A percentile compares a stretch with the other conserved stretches of the same genome.
These are phyloP conservation scores for Drosophila buzzatii DNA, from an alignment of 2,888 invertebrate species.

Conservation along the genomic window DNA sequence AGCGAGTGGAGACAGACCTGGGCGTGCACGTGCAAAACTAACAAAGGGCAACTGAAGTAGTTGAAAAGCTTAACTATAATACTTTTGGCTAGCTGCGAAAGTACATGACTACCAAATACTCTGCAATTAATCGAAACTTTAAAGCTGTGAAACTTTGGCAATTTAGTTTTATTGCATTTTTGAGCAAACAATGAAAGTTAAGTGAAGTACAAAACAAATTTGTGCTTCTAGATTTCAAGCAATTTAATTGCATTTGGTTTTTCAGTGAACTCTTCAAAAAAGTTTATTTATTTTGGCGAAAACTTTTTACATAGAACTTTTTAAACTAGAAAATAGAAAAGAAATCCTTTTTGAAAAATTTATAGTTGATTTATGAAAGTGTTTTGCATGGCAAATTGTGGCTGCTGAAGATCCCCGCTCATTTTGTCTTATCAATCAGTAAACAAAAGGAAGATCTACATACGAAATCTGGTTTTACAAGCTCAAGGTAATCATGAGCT, in stretches of 20 bases:
- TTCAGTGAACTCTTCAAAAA: not conserved
- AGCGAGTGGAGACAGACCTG: not conserved
- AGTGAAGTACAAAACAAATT: not conserved
- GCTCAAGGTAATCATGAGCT: conserved; percentile 59
- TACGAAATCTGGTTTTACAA: conserved; percentile 66
- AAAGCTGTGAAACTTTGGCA: not conserved
- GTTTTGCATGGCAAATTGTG: too few species aligned
- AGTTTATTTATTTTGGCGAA: not conserved
- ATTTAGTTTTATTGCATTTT: not conserved
- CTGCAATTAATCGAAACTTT: not conserved
- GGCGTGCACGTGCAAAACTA: conserved; percentile 19
- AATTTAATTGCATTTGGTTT: not conserved
- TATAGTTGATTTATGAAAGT: not conserved
- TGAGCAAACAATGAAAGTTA: not conserved
- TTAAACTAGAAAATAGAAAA: not conserved
- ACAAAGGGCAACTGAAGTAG: not conserved
- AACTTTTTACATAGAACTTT: not conserved
- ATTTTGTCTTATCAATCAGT: not conserved
- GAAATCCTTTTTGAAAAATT: not conserved
- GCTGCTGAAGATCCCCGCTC: too few species aligned
- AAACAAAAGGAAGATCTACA: conserved; percentile 27
- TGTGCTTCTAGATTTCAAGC: not conserved
- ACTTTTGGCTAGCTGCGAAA: not conserved
- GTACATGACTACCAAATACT: conserved; percentile 14
- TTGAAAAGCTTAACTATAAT: not conserved